These are phyloP conservation scores for Metacarcinus magister DNA, from an alignment of 2,888 invertebrate genomes.

Conservation along the genomic window DNA sequence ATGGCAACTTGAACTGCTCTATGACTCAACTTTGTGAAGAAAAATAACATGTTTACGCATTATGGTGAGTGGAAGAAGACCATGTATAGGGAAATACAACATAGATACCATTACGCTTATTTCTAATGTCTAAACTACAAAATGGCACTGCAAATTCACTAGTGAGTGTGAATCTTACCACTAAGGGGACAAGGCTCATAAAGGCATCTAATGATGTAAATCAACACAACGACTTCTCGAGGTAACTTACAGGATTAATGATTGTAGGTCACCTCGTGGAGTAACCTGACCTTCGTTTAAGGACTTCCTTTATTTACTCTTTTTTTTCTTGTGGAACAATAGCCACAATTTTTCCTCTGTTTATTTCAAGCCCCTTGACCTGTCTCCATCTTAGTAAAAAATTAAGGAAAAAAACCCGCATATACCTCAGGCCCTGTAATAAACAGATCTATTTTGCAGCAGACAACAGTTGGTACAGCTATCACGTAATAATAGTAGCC, in stretches of 20 bases:
- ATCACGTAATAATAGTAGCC: background rate
- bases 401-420: background rate
- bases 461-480: background rate
- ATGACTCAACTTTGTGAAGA: background rate
- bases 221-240: background rate
- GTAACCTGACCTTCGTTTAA: background rate
- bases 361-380: background rate
- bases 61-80: background rate
- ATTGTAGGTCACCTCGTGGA: background rate
- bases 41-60: background rate
- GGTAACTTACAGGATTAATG: background rate
- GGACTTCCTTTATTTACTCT: background rate
- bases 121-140: background rate
- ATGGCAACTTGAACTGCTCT: background rate
- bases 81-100: background rate
- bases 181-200: background rate
- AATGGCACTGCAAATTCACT: background rate
- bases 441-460: background rate
- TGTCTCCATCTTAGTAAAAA: conserved; percentile 3
- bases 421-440: background rate
- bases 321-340: background rate
- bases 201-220: background rate
- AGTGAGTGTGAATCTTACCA: background rate
- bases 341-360: background rate
- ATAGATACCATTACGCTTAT: background rate